phyloP scores from a whole-genome alignment of 2,888 invertebrate genomes.

The Hydrotaea cyrtoneurina region DNA sequence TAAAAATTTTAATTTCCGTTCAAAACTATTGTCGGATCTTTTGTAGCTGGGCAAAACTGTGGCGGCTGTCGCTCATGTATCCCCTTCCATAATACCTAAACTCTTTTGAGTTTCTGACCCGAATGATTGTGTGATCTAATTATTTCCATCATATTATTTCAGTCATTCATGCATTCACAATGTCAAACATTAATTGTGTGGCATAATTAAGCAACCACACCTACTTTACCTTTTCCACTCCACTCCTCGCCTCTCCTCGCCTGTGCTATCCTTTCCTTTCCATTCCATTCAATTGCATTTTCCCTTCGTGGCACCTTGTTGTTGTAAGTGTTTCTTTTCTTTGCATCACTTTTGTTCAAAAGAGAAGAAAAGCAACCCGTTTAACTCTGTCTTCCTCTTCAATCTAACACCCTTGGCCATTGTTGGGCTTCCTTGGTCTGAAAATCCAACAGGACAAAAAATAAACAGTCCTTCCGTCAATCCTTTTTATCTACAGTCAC shows the following conservation, averaged over 20 bases:
- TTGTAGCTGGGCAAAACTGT: background rate
- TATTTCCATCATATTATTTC: conserved; percentile 51
- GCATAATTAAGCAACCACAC: conserved; percentile 75
- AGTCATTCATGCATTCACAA: conserved; percentile 61
- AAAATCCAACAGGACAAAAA: too few species aligned
- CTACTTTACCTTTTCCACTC: conserved; percentile 70
- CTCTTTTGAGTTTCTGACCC: conserved; percentile 38
- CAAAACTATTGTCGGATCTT: conserved; percentile 18
- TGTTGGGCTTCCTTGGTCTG: background rate
- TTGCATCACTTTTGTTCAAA: background rate
- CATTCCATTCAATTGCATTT: background rate
- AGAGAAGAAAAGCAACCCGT: conserved; percentile 43
- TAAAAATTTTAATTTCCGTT: conserved; percentile 54
- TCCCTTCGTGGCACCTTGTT: conserved; percentile 15
- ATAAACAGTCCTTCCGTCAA: conserved; percentile 46
- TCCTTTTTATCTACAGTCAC: conserved; percentile 51
- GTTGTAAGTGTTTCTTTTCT: conserved; percentile 22
- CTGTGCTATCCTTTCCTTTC: too few species aligned
- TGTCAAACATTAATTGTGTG: conserved; percentile 72
- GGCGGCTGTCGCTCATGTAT: conserved; percentile 20
- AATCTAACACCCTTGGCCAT: background rate
- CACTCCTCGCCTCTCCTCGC: background rate
- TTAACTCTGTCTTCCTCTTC: conserved; percentile 48
- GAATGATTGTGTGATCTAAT: conserved; percentile 64
- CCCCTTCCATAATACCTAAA: conserved; percentile 49